These are phyloP conservation scores for Mactra quadrangularis DNA, from an alignment of 1,140 invertebrate genomes.

Conservation along the genomic window DNA sequence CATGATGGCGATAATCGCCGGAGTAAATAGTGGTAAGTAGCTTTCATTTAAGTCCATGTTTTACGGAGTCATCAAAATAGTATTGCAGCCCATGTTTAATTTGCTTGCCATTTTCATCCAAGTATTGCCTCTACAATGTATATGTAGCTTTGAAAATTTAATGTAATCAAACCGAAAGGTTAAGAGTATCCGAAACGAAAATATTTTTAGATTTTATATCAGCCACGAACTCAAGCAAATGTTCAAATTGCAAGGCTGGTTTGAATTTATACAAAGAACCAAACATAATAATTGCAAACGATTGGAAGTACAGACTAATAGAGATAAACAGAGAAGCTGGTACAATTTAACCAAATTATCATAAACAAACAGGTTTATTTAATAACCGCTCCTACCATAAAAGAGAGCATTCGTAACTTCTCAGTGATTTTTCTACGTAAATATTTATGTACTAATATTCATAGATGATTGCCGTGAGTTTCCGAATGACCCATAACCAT, in stretches of 20 bases:
- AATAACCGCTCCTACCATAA: too few species aligned
- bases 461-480: too few species aligned
- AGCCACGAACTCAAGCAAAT: too few species aligned
- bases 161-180: neutral
- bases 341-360: too few species aligned
- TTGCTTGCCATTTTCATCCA: neutral
- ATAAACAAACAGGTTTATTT: too few species aligned
- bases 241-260: neutral
- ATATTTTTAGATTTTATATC: neutral
- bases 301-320: too few species aligned
- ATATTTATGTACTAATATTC: too few species aligned
- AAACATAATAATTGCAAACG: too few species aligned
- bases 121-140: neutral
- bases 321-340: too few species aligned
- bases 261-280: neutral
- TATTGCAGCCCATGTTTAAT: neutral
- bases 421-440: too few species aligned
- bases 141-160: neutral
- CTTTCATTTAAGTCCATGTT: neutral
- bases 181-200: neutral
- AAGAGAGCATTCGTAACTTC: too few species aligned
- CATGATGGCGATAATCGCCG: slow-evolving; percentile 4
- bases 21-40: slow-evolving; percentile 17
- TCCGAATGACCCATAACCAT: too few species aligned
- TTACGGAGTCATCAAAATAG: neutral